Evolutionary conservation across 2,113 vertebrate genomes (phyloP), one percentile per base, ranked within the genome.

Genomic region (Polypterus senegalus): DNA sequence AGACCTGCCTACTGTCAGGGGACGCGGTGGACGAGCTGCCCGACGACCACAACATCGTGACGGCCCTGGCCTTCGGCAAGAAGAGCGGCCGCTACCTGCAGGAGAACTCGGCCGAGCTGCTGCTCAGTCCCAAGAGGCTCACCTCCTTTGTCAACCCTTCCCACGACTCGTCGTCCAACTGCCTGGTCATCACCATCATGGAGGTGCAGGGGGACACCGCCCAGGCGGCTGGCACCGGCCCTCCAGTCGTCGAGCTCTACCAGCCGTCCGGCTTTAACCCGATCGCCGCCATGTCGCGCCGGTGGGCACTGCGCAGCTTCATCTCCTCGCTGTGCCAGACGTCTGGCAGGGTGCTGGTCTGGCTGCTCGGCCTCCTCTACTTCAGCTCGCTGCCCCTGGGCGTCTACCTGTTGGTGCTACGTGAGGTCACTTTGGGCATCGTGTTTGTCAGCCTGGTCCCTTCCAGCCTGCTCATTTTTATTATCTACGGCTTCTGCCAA

Each of bases 391-490:
- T 98, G 72, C 95, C 95, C 53, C 77, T 93, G 70, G 95, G 95
- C 51, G 89, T 98, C 61, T 96, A 98, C 80, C 83, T 98, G 72
- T 85, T 97, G 65, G 91, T 97, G 66, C 89, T 93, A 73, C 92
- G 95, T 82, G 90, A 91, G 70, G 91, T 91, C 10, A 89, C 87
- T 43, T 70, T 91, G 0, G 94, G 92, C 43, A 85, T 94, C 52
- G 78, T 97, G 74, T 89, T 98, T 70, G 90, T 97, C 71, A 95
- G 92, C 77, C 86, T 98, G 51, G 92, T 97, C 66, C 95, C 95
- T 6, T 88, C 88, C 8, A 97, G 92, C 79, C 91, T 97, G 5
- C 76, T 93, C 70, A 79, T 92, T 67, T 81, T 95, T 62, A 93
- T 95, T 84, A 82, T 91, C 55, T 97, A 94, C 9, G 94, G 93